Evolutionary conservation across 1,140 invertebrate species (phyloP).

Genomic region (Ips typographus): DNA sequence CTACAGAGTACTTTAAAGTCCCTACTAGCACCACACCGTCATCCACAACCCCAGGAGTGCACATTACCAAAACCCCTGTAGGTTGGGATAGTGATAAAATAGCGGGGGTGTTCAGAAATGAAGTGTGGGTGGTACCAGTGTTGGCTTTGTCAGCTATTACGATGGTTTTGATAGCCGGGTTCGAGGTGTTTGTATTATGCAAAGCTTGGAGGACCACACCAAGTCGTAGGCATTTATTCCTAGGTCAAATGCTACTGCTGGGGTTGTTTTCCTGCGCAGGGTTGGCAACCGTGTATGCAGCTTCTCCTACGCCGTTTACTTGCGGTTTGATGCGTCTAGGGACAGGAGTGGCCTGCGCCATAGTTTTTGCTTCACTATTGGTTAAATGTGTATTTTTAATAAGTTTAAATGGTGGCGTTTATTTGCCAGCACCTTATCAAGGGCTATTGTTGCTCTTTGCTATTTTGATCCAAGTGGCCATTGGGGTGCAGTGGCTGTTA

Average conservation of each 20-base stretch:
- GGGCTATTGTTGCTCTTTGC: conserved; percentile 87
- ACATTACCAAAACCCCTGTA: conserved; percentile 43
- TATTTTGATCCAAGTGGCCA: conserved; percentile 84
- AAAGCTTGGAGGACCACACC: conserved; percentile 82
- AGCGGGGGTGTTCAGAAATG: conserved; percentile 61
- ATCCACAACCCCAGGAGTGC: conserved; percentile 40
- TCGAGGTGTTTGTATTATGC: conserved; percentile 88
- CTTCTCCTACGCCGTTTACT: conserved; percentile 75
- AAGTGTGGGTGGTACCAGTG: conserved; percentile 85
- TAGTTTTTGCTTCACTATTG: conserved; percentile 89
- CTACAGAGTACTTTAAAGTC: conserved; percentile 75
- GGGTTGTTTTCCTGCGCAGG: conserved; percentile 83
- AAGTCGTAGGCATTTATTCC: conserved; percentile 81
- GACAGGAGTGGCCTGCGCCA: conserved; percentile 80
- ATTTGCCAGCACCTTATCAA: conserved; percentile 90
- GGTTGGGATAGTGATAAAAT: conserved; percentile 39
- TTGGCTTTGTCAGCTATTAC: conserved; percentile 75
- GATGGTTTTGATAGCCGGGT: conserved; percentile 77
- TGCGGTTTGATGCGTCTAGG: conserved; percentile 84
- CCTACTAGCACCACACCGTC: conserved; percentile 53
- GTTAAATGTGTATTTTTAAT: conserved; percentile 94
- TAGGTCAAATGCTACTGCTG: conserved; percentile 87
- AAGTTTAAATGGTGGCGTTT: conserved; percentile 87
- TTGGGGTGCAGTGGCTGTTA: conserved; percentile 82
- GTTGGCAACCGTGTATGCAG: conserved; percentile 75